Base-by-base conservation (phyloP, 2,113 vertebrate genomes). In the Prolemur simus region DNA sequence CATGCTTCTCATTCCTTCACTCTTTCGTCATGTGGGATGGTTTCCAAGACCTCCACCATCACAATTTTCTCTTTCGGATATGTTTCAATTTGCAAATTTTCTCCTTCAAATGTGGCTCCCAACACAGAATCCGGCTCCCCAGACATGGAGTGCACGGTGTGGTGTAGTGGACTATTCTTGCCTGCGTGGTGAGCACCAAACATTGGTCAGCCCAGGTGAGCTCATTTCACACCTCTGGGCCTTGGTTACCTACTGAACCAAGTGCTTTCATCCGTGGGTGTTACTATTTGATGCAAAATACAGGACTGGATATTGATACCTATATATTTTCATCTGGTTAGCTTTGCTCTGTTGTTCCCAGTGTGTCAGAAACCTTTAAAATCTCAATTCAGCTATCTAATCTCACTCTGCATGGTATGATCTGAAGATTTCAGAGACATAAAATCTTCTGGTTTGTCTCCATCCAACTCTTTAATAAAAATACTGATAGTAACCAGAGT, bases 401-500 rank as follows among this genome's bases (percentile, higher is more conserved):
- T 80, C 56, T 80, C 63, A 17, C 8, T 77, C 39, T 2, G 74
- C 37, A 18, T 81, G 20, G 34, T 54, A 47, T 58, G 54, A 15
- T 78, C 60, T 54, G n/a, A 77, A 81, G 68, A 89, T 60, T 60
- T 77, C 58, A n/a, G 27, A 60, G 54, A 10, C 17, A 39, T 47
- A 77, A 89, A n/a, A 45, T 58, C 86, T 29, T 69, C 23, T 54
- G 15, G 58, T 39, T 58, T 88, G 14, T 87, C 18, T 34, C 8
- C 6, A 32, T 32, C 52, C 34, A 73, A 2, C 66, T 39, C 27
- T 8, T 27, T 73, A 81, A 49, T 63, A 27, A 73, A 82, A 68
- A 52, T 13, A 3, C 17, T 25, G 73, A 6, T 27, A 14, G 21
- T 6, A 7, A 56, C 63, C 10, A 0, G 4, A 12, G 3, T 66